These are phyloP conservation scores for Ooceraea biroi DNA, from an alignment of 1,140 invertebrate species.

Conservation along the genomic window DNA sequence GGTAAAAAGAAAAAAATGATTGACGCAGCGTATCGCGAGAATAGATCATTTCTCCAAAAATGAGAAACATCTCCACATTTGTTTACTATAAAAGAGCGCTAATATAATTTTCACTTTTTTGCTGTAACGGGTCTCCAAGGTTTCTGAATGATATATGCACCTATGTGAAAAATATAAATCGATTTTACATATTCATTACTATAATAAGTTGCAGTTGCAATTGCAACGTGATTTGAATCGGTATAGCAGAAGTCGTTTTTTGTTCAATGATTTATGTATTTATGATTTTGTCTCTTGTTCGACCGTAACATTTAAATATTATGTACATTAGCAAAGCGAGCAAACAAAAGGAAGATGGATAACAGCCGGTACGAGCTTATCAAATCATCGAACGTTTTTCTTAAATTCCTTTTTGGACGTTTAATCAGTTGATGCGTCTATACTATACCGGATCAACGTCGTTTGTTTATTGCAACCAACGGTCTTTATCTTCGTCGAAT, in stretches of 20 bases:
- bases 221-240: conserved; percentile 53
- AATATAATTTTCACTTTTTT: neutral
- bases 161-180: conserved; percentile 48
- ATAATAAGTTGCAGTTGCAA: conserved; percentile 36
- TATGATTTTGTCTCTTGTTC: conserved; percentile 49
- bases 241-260: conserved; percentile 25
- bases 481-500: conserved; percentile 26
- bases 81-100: neutral
- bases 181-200: conserved; percentile 55
- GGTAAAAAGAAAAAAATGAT: neutral
- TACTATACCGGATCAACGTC: neutral
- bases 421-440: conserved; percentile 19
- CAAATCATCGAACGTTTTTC: conserved; percentile 41
- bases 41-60: neutral
- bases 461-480: conserved; percentile 30
- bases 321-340: conserved; percentile 35
- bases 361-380: conserved; percentile 35
- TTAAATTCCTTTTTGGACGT: conserved; percentile 16
- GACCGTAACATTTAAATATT: neutral
- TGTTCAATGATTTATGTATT: conserved; percentile 52
- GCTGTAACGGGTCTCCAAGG: neutral
- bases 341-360: conserved; percentile 36
- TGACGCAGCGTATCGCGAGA: no score
- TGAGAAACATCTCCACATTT: neutral
- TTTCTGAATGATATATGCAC: conserved; percentile 50